Evolutionary conservation across 2,888 invertebrate species (phyloP), one percentile per base, ranked within the genome.

Genomic region (Xylophagus ater): DNA sequence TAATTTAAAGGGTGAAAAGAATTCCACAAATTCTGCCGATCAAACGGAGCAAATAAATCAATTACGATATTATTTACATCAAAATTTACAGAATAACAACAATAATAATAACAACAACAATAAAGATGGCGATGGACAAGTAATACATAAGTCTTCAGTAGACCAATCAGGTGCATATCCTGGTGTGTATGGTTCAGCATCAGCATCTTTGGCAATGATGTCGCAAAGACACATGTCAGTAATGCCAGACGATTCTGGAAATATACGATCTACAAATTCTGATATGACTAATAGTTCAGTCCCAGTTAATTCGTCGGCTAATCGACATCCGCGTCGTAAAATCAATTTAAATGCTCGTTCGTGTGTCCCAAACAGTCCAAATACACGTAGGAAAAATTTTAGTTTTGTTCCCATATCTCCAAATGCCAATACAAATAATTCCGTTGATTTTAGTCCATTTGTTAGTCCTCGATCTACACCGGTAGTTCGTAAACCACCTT

Each of bases 321-420:
- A n/a, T 26, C 39, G 42, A 41, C 48, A 40, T 35, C 54, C 59
- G 41, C 60, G 58, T 46, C 56, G 63, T 31, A 62, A 62, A 51
- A 60, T 61, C 24, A 62, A 59, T 50, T 43, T 62, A 30, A 60
- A 57, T 49, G 47, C 51, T 37, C 61, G 54, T 47, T 57, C 41
- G 29, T 46, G 46, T 23, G 46, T 45, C 31, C 43, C 51, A 50
- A 49, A 50, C 52, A 81, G 81, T 65, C 83, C 82, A 8, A 84
- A 81, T 45, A 78, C 82, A 29, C 71, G 81, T 44, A 74, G 82
- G 32, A 78, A 82, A 57, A 81, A 82, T 55, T 88, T 84, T 57
- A 85, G 81, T 59, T 89, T 89, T 55, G 81, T 82, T 20, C 88
- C 88, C 0, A 89, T 89, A 55, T 85, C 86, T 23, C 84, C 84